These are phyloP conservation scores for Acipenser ruthenus DNA, from an alignment of 2,797 vertebrate species.

Conservation along the genomic window DNA sequence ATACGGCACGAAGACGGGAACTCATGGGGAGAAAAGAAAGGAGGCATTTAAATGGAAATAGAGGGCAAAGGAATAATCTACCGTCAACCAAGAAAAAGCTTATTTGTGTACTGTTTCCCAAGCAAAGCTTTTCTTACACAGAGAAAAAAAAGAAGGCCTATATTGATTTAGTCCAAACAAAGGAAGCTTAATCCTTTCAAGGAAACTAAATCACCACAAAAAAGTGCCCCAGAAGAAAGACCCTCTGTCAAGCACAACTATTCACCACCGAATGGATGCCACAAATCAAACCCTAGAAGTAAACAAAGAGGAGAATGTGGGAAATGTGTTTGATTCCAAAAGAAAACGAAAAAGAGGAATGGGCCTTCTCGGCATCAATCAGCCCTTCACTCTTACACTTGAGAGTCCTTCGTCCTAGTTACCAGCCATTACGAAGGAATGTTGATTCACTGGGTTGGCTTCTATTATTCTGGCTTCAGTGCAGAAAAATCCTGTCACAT, in stretches of 20 bases:
- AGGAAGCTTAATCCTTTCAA: constrained; percentile 91
- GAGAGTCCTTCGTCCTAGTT: constrained; percentile 41
- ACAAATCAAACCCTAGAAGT: constrained; percentile 78
- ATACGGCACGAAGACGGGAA: constrained; percentile 74
- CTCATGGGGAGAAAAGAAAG: constrained; percentile 61
- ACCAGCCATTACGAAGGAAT: constrained; percentile 59
- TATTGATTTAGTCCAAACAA: constrained; percentile 96
- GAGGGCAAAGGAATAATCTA: constrained; percentile 78
- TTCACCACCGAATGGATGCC: constrained; percentile 73
- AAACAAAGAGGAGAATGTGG: constrained; percentile 83
- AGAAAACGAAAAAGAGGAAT: constrained; percentile 33
- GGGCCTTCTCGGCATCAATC: constrained; percentile 20
- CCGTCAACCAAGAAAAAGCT: constrained; percentile 68
- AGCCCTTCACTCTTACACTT: constrained; percentile 32
- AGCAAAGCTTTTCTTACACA: constrained; percentile 65
- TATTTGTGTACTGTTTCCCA: constrained; percentile 89
- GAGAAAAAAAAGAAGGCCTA: constrained; percentile 59
- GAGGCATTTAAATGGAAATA: constrained; percentile 90
- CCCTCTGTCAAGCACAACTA: constrained; percentile 75
- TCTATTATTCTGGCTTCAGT: constrained; percentile 46
- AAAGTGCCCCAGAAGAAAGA: constrained; percentile 74
- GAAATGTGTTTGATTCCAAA: constrained; percentile 56
- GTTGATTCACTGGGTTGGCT: constrained; percentile 53
- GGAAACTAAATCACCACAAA: constrained; percentile 81
- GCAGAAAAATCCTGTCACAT: constrained; percentile 52